Evolutionary conservation across 2,888 invertebrate genomes (phyloP), one percentile per base, ranked within the genome.

Genomic region (Drosophila nigricruria): DNA sequence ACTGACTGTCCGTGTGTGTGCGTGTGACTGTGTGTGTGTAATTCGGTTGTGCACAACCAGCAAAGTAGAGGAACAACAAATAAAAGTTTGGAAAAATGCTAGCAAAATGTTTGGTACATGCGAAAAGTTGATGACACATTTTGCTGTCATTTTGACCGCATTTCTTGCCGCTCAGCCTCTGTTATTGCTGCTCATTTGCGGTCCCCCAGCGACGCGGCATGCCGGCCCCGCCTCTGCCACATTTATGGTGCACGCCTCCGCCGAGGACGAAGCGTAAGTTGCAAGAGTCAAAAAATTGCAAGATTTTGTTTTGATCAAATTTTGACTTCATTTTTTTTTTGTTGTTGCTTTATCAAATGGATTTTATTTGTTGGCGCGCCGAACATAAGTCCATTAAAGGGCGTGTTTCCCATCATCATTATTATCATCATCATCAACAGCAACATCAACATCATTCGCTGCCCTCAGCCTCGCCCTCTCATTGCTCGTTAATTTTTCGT

Each of bases 111-210:
- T 90, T 89, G 88, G 85, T 80, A 74, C 88, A 86, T 89, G 91
- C 88, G 90, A 91, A 89, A 92, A 92, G 92, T 92, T 92, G 92
- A 92, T 92, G 92, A 92, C 92, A 92, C 92, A 92, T 91, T 84
- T 91, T 71, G 90, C 88, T 79, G 82, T 92, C 86, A 83, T 91
- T 89, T 90, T 92, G 91, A 90, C 91, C 91, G 91, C 91, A 91
- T 90, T 92, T 84, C 89, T 92, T 59, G 79, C 90, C 80, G 83
- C 90, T 78, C 90, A 92, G 73, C 82, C 90, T 70, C 79, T 92
- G 78, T 79, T 92, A 80, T 84, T 91, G 81, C 81, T 91, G 79
- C 79, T 90, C 73, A 81, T 88, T 71, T 86, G 86, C 77, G 87
- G 82, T 81, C 88, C 90, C 72, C 88, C 80, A 59, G 32, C 69